Evolutionary conservation across 1,140 invertebrate genomes (phyloP), one percentile per base, ranked within the genome.

Genomic region (Pachypsylla venusta): DNA sequence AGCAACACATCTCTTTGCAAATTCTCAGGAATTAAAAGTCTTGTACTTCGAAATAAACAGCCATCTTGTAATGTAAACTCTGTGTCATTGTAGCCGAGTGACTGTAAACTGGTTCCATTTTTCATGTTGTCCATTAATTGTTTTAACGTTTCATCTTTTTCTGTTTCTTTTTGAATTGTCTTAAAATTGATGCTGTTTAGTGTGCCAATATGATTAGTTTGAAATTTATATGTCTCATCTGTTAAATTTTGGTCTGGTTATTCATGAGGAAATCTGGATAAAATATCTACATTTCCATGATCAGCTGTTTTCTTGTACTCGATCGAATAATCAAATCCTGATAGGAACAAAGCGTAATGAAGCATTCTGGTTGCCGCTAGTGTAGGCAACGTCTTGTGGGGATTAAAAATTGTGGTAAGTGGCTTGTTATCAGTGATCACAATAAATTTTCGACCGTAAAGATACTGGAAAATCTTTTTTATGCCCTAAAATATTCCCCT

Each of bases 341-440:
- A n/a, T 42, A 70, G 59, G 53, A 66, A 65, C 22, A 70, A 54
- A 10, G 67, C 63, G 56, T 67, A 70, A 28, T 64, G 65, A 42
- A 64, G 63, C 58, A 71, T 60, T 14, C 69, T 59, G n/a, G 61
- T 54, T 7, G 71, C 67, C 1, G 67, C 62, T 2, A 68, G 59
- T 13, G 64, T 59, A 14, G 71, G 70, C 20, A 76, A 19, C 62
- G 59, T 40, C 63, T 67, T 13, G 67, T 64, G 10, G 4, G 19
- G 14, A 60, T 54, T 14, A 39, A 74, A 73, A 55, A 74, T 70
- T 57, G 59, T 42, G 13, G 68, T 64, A 16, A 79, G 57, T 0
- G 75, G 72, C 54, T 74, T 71, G 56, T 78, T 75, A 60, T 78
- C 74, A 1, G 71, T 78, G 13, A 67, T 60, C 2, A 78, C 58